A percentile compares a stretch with the other conserved stretches of the same genome.
These are phyloP conservation scores for Indri indri DNA, from an alignment of 2,113 vertebrate species.

Conservation along the genomic window DNA sequence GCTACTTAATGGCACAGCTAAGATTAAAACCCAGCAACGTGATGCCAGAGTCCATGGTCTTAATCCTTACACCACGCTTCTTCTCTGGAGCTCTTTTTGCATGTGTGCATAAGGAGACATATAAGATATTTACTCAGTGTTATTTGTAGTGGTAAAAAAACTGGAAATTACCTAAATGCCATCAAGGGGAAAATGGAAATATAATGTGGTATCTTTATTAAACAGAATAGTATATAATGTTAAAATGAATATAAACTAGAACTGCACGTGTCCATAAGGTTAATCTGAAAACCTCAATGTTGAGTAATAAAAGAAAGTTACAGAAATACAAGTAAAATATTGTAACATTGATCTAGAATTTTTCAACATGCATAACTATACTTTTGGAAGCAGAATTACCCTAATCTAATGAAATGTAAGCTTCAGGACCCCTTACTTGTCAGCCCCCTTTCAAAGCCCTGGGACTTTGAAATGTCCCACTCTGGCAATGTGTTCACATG, in stretches of 20 bases:
- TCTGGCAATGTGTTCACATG: not conserved
- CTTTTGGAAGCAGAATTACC: not conserved
- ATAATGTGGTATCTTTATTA: not conserved
- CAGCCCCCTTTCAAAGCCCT: too few species aligned
- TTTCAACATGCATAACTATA: not conserved
- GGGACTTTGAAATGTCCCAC: too few species aligned
- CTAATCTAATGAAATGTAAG: not conserved
- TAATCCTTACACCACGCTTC: not conserved
- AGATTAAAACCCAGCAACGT: not conserved
- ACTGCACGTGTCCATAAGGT: not conserved
- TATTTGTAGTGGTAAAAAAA: not conserved
- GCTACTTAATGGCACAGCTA: not conserved
- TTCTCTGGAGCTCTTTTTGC: not conserved
- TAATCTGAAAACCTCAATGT: not conserved
- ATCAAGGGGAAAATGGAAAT: constrained; percentile 19
- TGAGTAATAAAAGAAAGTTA: not conserved
- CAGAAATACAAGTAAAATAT: not conserved
- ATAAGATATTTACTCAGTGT: not conserved
- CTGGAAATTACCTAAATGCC: not conserved
- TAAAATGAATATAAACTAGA: not conserved
- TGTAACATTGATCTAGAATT: not conserved
- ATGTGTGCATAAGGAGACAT: not conserved
- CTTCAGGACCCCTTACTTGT: not conserved
- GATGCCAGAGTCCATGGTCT: not conserved
- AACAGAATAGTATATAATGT: not conserved